These are phyloP conservation scores for Brachionus calyciflorus DNA, from an alignment of 1,140 invertebrate genomes.

Conservation along the genomic window DNA sequence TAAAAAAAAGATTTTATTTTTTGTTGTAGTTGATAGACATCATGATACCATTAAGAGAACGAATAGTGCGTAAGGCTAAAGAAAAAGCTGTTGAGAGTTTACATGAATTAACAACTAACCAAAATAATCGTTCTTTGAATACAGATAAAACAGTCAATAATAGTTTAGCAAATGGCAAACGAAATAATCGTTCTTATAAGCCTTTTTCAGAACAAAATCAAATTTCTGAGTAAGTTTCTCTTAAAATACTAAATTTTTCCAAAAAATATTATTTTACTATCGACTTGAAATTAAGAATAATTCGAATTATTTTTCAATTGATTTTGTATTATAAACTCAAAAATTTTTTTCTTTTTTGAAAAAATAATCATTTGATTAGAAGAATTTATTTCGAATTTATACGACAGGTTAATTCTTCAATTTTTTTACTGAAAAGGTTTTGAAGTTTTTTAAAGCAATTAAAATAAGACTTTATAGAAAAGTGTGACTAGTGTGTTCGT, in stretches of 20 bases:
- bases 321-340: background rate
- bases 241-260: too few species aligned
- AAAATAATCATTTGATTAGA: too few species aligned
- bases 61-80: constrained; percentile 39
- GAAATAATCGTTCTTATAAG: constrained; percentile 39
- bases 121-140: constrained; percentile 10
- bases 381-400: too few species aligned
- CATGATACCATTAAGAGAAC: constrained; percentile 36
- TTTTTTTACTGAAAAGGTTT: too few species aligned
- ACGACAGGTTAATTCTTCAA: too few species aligned
- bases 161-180: background rate
- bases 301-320: background rate
- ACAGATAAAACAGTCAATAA: background rate
- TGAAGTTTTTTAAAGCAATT: too few species aligned
- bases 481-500: too few species aligned
- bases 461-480: too few species aligned
- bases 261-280: background rate
- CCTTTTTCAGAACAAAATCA: constrained; percentile 23
- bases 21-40: too few species aligned
- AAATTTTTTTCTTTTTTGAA: too few species aligned
- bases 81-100: constrained; percentile 32
- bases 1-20: too few species aligned
- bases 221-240: background rate
- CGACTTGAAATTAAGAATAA: too few species aligned
- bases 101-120: constrained; percentile 35